A percentile compares a stretch with the other conserved stretches of the same genome.
Evolutionary conservation across 2,888 invertebrate genomes (phyloP).

Genomic region (Andrena bucephala): DNA sequence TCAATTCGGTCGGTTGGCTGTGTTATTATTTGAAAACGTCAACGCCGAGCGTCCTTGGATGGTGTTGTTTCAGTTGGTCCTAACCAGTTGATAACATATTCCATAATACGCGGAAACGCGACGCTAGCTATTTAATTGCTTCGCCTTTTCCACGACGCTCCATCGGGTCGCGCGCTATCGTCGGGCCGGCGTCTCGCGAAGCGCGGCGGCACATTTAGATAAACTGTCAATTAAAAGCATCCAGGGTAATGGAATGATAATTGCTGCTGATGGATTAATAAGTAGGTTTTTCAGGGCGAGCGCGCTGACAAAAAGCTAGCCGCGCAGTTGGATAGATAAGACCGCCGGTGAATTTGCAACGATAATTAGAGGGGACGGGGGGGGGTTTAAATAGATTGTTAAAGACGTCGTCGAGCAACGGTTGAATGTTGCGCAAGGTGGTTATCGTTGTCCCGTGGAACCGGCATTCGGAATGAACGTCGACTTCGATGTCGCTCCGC

Average conservation of each 20-base stretch:
- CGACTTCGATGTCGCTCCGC: constrained; percentile 8
- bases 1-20: not conserved
- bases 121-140: not conserved
- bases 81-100: not conserved
- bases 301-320: not conserved
- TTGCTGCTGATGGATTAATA: constrained; percentile 47
- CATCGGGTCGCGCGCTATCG: not conserved
- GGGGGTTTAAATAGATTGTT: constrained; percentile 24
- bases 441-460: not conserved
- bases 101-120: constrained; percentile 1
- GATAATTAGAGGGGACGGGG: constrained; percentile 18
- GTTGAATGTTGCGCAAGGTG: constrained; percentile 20
- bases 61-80: not conserved
- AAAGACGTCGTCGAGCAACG: not conserved
- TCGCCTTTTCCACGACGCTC: not conserved
- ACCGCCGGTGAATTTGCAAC: constrained; percentile 21
- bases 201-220: constrained; percentile 28
- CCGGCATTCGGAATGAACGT: constrained; percentile 16
- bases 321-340: constrained; percentile 5
- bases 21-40: not conserved
- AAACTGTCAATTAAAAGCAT: constrained; percentile 25
- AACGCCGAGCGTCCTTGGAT: not conserved
- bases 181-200: not conserved
- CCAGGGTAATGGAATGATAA: constrained; percentile 11
- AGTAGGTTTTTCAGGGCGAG: constrained; percentile 35